Evolutionary conservation across 2,888 invertebrate species (phyloP).

Genomic region (Apamea epomidion): DNA sequence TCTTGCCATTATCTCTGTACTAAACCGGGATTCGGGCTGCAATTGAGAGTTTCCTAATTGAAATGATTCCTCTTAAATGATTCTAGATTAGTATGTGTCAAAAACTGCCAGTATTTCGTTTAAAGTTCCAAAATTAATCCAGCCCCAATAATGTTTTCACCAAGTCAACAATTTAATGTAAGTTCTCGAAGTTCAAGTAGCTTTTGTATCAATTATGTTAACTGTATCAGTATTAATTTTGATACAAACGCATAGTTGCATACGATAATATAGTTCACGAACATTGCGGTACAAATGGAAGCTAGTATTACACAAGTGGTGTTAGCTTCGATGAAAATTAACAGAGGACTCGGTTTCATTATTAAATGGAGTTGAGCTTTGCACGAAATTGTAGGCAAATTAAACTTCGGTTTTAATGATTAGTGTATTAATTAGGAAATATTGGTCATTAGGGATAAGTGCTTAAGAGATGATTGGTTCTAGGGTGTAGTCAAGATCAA

Average conservation of each 20-base stretch:
- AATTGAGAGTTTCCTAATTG: background rate
- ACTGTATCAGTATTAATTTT: constrained; percentile 13
- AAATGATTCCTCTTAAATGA: too few relatives aligned
- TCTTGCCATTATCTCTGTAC: too few relatives aligned
- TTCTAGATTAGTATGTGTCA: background rate
- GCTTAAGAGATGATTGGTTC: constrained; percentile 5
- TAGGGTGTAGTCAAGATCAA: background rate
- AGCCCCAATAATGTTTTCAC: background rate
- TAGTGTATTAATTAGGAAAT: constrained; percentile 2
- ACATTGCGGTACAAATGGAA: constrained; percentile 29
- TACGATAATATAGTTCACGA: constrained; percentile 1
- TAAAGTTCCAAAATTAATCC: background rate
- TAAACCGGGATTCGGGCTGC: background rate
- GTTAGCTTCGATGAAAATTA: constrained; percentile 47
- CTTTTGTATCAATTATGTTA: background rate
- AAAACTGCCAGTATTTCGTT: background rate
- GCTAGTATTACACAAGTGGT: constrained; percentile 31
- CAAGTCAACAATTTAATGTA: background rate
- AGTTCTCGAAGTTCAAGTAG: background rate
- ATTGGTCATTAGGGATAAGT: constrained; percentile 5
- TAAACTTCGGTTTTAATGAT: constrained; percentile 16
- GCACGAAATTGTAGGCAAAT: constrained; percentile 18
- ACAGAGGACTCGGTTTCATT: constrained; percentile 23
- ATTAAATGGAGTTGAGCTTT: constrained; percentile 32
- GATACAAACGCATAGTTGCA: constrained; percentile 13